phyloP scores from a whole-genome alignment of 2,113 vertebrate species.

The Odocoileus virginianus region DNA sequence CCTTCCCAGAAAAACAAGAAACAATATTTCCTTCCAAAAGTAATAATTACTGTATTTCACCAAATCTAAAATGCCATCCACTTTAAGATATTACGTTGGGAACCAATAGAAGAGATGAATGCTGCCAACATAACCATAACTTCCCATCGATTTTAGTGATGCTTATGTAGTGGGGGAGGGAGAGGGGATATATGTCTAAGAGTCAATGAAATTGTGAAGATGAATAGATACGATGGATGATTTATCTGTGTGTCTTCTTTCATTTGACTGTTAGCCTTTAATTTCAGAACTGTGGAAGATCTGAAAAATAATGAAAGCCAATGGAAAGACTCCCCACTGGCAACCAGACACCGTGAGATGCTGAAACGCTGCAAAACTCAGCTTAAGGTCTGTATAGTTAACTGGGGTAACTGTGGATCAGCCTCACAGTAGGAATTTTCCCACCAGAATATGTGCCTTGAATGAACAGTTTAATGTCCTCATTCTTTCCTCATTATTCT shows the following conservation, averaged over 20 bases:
- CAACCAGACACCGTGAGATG: conserved; percentile 96
- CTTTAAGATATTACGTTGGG: background rate
- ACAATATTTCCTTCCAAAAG: background rate
- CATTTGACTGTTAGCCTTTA: background rate
- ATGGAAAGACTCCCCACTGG: conserved; percentile 97
- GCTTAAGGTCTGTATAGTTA: conserved; percentile 90
- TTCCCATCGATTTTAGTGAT: background rate
- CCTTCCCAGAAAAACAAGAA: background rate
- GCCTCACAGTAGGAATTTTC: background rate
- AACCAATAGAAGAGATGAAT: background rate
- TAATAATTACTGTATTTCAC: background rate
- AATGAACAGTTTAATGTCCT: background rate
- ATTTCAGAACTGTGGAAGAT: conserved; percentile 94
- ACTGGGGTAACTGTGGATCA: background rate
- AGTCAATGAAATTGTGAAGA: background rate
- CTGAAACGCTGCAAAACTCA: conserved; percentile 98
- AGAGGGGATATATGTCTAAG: background rate
- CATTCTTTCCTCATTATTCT: background rate
- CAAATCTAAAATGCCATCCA: background rate
- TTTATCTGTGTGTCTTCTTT: background rate
- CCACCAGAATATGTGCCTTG: background rate
- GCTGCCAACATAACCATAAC: background rate
- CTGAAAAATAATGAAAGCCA: conserved; percentile 97
- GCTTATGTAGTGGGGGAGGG: background rate
- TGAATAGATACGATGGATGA: background rate